These are phyloP conservation scores for Dryocosmus kuriphilus DNA, from an alignment of 2,888 invertebrate genomes.

Conservation along the genomic window DNA sequence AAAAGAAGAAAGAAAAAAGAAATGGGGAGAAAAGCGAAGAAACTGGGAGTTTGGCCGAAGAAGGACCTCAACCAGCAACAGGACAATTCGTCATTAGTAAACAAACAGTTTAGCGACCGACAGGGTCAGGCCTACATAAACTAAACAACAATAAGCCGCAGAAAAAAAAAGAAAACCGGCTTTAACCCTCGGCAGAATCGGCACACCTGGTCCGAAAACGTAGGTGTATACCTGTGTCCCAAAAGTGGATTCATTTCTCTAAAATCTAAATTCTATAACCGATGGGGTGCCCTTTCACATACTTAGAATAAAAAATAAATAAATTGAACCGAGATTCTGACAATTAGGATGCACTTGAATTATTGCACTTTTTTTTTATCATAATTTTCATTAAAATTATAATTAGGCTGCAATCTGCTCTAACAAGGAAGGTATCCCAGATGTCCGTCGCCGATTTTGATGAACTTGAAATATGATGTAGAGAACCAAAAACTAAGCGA, in stretches of 20 bases:
- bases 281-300: conserved; percentile 8
- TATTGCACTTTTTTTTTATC: neutral
- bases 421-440: too few species aligned
- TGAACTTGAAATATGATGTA: too few species aligned
- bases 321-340: neutral
- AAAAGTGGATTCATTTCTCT: neutral
- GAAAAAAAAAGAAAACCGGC: conserved; percentile 61
- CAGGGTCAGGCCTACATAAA: conserved; percentile 68
- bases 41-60: conserved; percentile 44
- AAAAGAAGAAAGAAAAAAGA: conserved; percentile 35
- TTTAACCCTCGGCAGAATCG: conserved; percentile 57
- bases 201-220: conserved; percentile 63
- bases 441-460: too few species aligned
- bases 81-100: conserved; percentile 75
- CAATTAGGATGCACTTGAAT: neutral
- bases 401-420: too few species aligned
- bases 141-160: conserved; percentile 69
- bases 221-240: conserved; percentile 54
- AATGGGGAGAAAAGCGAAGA: conserved; percentile 43
- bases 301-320: neutral
- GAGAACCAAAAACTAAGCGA: too few species aligned
- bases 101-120: conserved; percentile 71
- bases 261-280: too few species aligned
- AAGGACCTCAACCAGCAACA: conserved; percentile 49
- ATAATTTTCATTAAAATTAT: neutral